Base-by-base conservation (phyloP, 2,888 invertebrate species). In the Rotaria macrura region DNA sequence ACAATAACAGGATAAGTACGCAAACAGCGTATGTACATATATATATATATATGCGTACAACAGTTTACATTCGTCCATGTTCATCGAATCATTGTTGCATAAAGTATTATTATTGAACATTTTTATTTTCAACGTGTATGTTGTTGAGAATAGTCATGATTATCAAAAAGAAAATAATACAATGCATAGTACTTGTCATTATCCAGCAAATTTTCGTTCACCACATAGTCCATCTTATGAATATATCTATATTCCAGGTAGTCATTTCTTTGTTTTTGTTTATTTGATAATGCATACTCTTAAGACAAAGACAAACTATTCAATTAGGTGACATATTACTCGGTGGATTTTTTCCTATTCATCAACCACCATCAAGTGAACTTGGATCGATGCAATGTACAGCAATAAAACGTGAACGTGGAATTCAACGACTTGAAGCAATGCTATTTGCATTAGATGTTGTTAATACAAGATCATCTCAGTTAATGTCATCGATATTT, bases 331-430 rank as follows among this genome's bases (percentile, higher is more conserved):
- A 93, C 87, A 90, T 93, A 43, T 91, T 92, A 74, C 89, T 93
- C 47, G 93, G 93, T 1, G 93, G 93, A 2, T 90, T 93, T 49
- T 92, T 93, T 88, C 93, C 93, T 17, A 92, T 93, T 40, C 93
- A 93, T 88, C 84, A 55, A 34, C 86, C 83, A 91, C 79, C 79
- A 12, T 79, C 43, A 43, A 43, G 3, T 25, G 79, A 79, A 43
- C 25, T 43, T n/a, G 43, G 43, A 25, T 12, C 25, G 2, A 79
- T 25, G 25, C 43, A 79, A 79, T 92, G 92, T 88, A 92, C 92
- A 12, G 88, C 88, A 49, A 90, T 92, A 83, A 91, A 92, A 88
- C 89, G 90, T 84, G 91, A 92, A 87, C 88, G 91, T 5, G 91
- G 91, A 12, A 88, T 91, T n/a, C 93, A 93, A 89, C 89, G 93